A percentile compares a stretch with the other conserved stretches of the same genome.
Evolutionary conservation across 2,797 vertebrate species (phyloP).

Genomic region (Poeciliopsis paucimaculata): DNA sequence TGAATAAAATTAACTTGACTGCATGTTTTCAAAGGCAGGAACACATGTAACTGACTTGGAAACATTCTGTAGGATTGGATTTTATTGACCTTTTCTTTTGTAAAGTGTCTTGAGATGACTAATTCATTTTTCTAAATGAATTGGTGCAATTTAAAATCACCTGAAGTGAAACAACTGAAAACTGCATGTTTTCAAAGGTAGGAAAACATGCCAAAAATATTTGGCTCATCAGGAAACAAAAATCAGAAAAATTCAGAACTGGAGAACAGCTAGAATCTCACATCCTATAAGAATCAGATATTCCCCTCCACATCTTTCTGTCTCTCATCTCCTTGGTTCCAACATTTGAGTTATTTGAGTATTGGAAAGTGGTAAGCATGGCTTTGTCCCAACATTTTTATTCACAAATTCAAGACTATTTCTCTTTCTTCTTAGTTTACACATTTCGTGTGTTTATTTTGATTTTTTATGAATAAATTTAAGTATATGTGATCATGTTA

Average conservation of each 20-base stretch:
- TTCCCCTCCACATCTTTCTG: background rate
- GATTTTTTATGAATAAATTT: background rate
- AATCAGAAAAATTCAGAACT: background rate
- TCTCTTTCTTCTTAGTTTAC: background rate
- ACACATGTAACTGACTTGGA: background rate
- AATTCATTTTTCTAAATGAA: background rate
- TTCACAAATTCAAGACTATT: background rate
- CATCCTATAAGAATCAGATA: background rate
- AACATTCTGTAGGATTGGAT: background rate
- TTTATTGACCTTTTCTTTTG: background rate
- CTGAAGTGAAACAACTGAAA: background rate
- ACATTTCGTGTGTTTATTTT: background rate
- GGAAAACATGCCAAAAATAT: too few relatives aligned
- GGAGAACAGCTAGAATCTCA: background rate
- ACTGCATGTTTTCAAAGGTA: too few relatives aligned
- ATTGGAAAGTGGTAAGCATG: background rate
- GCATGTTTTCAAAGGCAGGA: background rate
- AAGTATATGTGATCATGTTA: background rate
- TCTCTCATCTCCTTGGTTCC: background rate
- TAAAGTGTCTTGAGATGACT: background rate
- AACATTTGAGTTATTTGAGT: background rate
- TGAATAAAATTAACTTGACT: background rate
- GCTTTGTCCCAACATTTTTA: background rate
- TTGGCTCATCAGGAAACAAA: background rate
- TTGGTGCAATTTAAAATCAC: background rate